Base-by-base conservation (phyloP, 2,113 vertebrate genomes). In the Rhinolophus sinicus region DNA sequence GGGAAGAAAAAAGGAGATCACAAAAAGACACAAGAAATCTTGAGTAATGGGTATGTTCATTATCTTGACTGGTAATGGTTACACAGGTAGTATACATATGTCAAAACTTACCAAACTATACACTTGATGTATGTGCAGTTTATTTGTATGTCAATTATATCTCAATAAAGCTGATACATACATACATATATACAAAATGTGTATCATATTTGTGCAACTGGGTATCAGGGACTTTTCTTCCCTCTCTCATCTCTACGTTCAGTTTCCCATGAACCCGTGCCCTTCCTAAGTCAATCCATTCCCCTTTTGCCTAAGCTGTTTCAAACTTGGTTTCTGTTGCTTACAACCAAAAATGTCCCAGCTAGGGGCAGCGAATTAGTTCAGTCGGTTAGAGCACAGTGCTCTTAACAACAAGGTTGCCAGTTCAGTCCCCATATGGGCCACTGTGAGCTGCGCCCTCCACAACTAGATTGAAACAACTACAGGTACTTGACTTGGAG, bases 261-360 rank as follows among this genome's bases (percentile, higher is more conserved):
- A 38, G 22, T 93, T 96, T 94, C 81, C 44, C 65, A 80, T 33
- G 58, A 93, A 40, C 30, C 26, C 76, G 22, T 47, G 56, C 30
- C 65, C 28, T 81, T 81, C 87, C n/a, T 60, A 50, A 75, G 52
- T 44, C 38, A 60, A 26, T 38, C 47, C 38, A 67, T 44, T 77
- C 76, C 52, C 70, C 72, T 80, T 90, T 91, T 81, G 72, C 67
- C 33, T 88, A n/a, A 77, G 38, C 40, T 69, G 21, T 88, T 93
- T 93, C 56, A 62, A 56, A 26, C 14, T 22, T 91, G 70, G 28
- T 62, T 85, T 69, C 89, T 76, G n/a, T 88, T 65, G 72, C 64
- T 87, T 84, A 24, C 13, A 7, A 80, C 76, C 88, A 56, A 60
- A 92, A 62, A 19, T 50, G 40, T 44, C 40, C 40, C 40, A 44